Evolutionary conservation across 2,797 vertebrate species (phyloP).

Genomic region (Hylomyscus alleni): DNA sequence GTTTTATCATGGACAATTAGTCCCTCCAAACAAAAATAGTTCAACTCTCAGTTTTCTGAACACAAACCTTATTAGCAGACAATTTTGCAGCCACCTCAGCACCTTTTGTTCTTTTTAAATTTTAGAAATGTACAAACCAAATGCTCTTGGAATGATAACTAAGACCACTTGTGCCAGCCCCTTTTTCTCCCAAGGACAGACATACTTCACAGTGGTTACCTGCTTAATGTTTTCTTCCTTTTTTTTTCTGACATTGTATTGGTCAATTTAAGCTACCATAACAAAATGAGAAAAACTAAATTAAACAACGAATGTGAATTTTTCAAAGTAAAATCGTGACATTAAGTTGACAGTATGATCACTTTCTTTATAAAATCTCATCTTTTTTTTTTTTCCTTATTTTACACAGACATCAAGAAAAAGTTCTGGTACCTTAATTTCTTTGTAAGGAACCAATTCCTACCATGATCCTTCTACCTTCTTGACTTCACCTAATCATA

Average conservation of each 20-base stretch:
- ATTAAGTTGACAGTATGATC: background rate
- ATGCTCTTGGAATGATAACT: background rate
- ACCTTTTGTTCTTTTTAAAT: background rate
- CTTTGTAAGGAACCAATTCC: background rate
- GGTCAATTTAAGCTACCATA: background rate
- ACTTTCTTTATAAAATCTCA: background rate
- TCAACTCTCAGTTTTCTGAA: background rate
- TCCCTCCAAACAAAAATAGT: background rate
- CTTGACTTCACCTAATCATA: background rate
- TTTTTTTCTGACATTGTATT: background rate
- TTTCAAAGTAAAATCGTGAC: background rate
- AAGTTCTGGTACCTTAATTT: background rate
- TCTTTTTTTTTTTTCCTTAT: background rate
- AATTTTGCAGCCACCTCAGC: background rate
- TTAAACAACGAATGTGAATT: background rate
- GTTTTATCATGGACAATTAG: background rate
- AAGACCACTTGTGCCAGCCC: background rate
- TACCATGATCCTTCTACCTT: background rate
- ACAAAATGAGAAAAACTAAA: background rate
- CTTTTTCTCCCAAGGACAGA: background rate
- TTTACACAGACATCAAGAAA: background rate
- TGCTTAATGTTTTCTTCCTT: background rate
- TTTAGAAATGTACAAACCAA: background rate
- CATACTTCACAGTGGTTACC: background rate
- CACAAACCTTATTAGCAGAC: background rate